Evolutionary conservation across 2,888 invertebrate genomes (phyloP), one percentile per base, ranked within the genome.

Genomic region (Brachynemurus nebulosus): DNA sequence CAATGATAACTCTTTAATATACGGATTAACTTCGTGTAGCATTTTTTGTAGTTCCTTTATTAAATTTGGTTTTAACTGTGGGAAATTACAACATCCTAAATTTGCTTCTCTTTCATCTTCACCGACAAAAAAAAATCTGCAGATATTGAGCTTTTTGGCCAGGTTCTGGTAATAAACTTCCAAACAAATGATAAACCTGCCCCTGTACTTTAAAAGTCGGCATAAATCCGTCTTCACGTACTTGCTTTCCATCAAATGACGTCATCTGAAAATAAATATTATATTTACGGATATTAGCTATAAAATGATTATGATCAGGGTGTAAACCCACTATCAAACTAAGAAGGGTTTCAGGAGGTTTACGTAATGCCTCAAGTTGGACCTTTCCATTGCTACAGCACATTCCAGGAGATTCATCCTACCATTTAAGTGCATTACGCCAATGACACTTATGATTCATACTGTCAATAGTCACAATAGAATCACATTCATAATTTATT

Each of bases 371-470:
- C 21, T 43, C 43, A 19, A 55, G 45, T 42, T 48, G 45, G n/a
- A 55, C 47, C 47, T 54, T 52, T 16, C 52, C 52, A 35, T 3
- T 36, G 16, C 25, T 27, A 25, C 53, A 54, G 40, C 53, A 54
- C 42, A 51, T 45, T 16, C 51, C 50, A 1, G 20, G 33, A 19
- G 48, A 12, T 44, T 51, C 49, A 5, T 18, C 43, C 16, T 20
- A 38, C 16, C 38, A 52, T 20, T 50, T 51, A 5, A 48, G 40
- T 23, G 52, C 48, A 9, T 44, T 30, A 27, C 46, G 49, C 14
- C 42, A 36, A 1, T n/a, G 2, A 20, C 46, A 49, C 8, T 16
- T 19, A 12, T 17, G 8, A 2, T 2, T 17, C 38, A 38, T 38
- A 2, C 9, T 9, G 9, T 20, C 38, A 2, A 38, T 8, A 5